Evolutionary conservation across 37 sponge, comb jelly and placozoan genomes (phyloP).

Genomic region (Spongilla lacustris): DNA sequence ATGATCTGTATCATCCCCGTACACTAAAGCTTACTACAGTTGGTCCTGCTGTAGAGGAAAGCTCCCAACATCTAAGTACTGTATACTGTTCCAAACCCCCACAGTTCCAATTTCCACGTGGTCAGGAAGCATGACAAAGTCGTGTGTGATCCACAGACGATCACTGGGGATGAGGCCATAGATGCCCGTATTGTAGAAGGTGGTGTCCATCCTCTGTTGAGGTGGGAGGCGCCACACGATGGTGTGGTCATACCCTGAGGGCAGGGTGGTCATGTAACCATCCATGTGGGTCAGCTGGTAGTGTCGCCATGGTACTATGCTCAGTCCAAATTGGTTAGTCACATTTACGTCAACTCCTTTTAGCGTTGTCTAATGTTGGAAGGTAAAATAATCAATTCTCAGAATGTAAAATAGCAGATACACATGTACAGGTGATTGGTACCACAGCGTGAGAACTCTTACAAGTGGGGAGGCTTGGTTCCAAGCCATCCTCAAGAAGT

Average conservation of each 20-base stretch:
- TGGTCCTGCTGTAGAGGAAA: neutral
- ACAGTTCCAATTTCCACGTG: slow-evolving; percentile 56
- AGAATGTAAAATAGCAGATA: too few species aligned
- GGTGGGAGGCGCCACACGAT: slow-evolving; percentile 45
- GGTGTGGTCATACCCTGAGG: slow-evolving; percentile 42
- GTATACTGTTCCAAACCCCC: slow-evolving; percentile 38
- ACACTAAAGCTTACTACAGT: too few species aligned
- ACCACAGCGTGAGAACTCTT: too few species aligned
- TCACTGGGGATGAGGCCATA: slow-evolving; percentile 36
- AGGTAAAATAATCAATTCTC: neutral
- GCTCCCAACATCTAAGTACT: slow-evolving; percentile 34
- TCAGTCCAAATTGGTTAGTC: slow-evolving; percentile 66
- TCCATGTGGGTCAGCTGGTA: slow-evolving; percentile 78
- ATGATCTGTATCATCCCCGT: too few species aligned
- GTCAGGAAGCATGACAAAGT: slow-evolving; percentile 61
- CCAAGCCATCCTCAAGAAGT: too few species aligned
- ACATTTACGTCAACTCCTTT: slow-evolving; percentile 60
- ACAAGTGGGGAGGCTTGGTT: too few species aligned
- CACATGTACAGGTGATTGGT: too few species aligned
- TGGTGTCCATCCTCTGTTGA: slow-evolving; percentile 52
- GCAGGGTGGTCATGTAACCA: slow-evolving; percentile 81
- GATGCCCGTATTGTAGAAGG: slow-evolving; percentile 45
- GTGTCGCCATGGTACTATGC: slow-evolving; percentile 78
- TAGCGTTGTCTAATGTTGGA: slow-evolving; percentile 53
- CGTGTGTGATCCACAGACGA: slow-evolving; percentile 40